Evolutionary conservation across 2,113 vertebrate species (phyloP).

Genomic region (Callionymus lyra): DNA sequence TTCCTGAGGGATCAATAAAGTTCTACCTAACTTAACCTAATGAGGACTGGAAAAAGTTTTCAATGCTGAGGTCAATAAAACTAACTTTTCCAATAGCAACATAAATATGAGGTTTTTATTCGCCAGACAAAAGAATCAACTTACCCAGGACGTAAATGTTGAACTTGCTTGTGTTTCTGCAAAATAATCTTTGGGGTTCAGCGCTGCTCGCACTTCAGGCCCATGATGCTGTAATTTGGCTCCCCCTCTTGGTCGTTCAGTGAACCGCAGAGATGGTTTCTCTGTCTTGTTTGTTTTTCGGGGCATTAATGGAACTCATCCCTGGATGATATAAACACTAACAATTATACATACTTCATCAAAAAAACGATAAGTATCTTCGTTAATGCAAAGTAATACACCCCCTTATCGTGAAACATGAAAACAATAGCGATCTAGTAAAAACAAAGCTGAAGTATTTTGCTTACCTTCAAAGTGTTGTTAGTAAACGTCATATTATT

Average conservation of each 20-base stretch:
- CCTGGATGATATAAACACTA: slow-evolving; percentile 1
- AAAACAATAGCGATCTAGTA: too few species aligned
- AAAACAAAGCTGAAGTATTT: too few species aligned
- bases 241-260: slow-evolving; percentile 68
- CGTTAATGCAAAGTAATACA: too few species aligned
- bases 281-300: slow-evolving; percentile 63
- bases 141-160: slow-evolving; percentile 54
- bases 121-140: background rate
- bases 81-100: background rate
- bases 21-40: too few species aligned
- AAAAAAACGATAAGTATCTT: too few species aligned
- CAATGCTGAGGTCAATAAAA: too few species aligned
- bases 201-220: slow-evolving; percentile 34
- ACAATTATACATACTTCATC: too few species aligned
- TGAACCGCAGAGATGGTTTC: slow-evolving; percentile 73
- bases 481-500: too few species aligned
- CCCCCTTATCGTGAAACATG: too few species aligned
- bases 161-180: slow-evolving; percentile 47
- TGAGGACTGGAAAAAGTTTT: too few species aligned
- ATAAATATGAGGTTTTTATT: background rate
- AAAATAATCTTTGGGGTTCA: slow-evolving; percentile 66
- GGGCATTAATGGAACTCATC: slow-evolving; percentile 75
- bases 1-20: too few species aligned
- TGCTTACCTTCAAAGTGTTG: too few species aligned
- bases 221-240: slow-evolving; percentile 53